phyloP scores from a whole-genome alignment of 2,113 vertebrate species.

The Noturus placidus region DNA sequence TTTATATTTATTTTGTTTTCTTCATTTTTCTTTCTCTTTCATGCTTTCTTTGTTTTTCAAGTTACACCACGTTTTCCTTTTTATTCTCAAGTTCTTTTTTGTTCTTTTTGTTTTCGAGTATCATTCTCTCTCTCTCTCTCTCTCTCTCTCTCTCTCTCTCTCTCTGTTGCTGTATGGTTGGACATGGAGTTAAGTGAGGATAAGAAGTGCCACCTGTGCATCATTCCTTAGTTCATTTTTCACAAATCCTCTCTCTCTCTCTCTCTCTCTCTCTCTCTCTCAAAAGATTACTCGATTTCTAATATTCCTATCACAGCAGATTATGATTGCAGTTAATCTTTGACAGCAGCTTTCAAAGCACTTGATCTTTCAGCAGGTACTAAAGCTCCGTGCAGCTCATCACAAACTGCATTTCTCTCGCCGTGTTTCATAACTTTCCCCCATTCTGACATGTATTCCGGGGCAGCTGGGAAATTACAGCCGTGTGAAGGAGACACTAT shows the following conservation, averaged over 20 bases:
- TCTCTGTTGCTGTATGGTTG: background rate
- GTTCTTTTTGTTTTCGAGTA: background rate
- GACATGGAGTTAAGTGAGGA: slow-evolving; percentile 21
- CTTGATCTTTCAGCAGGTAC: slow-evolving; percentile 29
- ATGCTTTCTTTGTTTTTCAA: background rate
- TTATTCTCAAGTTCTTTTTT: background rate
- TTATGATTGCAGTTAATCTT: slow-evolving; percentile 54
- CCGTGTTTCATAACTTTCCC: background rate
- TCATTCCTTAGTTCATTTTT: slow-evolving; percentile 4
- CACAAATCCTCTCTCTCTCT: slow-evolving; percentile 5
- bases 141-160: background rate
- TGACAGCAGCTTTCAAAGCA: slow-evolving; percentile 46
- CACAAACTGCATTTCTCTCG: background rate
- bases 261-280: slow-evolving; percentile 15
- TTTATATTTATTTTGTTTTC: background rate
- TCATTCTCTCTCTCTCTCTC: background rate
- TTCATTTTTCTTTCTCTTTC: background rate
- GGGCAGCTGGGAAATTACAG: slow-evolving; percentile 40
- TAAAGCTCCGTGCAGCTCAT: background rate
- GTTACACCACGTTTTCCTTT: background rate
- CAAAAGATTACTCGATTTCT: slow-evolving; percentile 58
- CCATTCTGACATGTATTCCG: background rate
- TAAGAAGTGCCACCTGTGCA: background rate
- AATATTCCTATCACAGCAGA: slow-evolving; percentile 57
- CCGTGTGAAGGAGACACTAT: background rate